A percentile compares a stretch with the other conserved stretches of the same genome.
These are phyloP conservation scores for Sebastes baramenuke DNA, from an alignment of 2,797 vertebrate genomes.

Conservation along the genomic window DNA sequence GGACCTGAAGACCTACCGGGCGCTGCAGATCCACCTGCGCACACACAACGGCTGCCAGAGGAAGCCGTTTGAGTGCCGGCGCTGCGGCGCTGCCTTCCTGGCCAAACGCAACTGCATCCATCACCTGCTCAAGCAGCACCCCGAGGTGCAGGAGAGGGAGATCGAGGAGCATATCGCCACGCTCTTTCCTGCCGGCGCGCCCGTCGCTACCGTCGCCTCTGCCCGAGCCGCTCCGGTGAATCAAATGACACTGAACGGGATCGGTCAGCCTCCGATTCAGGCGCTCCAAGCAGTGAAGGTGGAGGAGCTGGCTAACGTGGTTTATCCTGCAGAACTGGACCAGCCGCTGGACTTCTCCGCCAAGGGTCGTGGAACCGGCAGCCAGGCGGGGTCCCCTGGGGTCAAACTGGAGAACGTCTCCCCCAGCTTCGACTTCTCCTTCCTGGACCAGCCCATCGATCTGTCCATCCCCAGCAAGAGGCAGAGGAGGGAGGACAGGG, in stretches of 20 bases:
- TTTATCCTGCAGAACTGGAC: slow-evolving; percentile 81
- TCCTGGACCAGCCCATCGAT: slow-evolving; percentile 88
- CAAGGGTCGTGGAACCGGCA: slow-evolving; percentile 59
- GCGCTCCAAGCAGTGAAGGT: slow-evolving; percentile 85
- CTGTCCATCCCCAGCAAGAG: slow-evolving; percentile 88
- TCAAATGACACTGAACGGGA: slow-evolving; percentile 54
- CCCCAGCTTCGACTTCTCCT: slow-evolving; percentile 76
- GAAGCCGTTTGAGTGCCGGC: slow-evolving; percentile 94
- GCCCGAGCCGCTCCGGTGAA: neutral
- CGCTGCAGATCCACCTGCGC: slow-evolving; percentile 94
- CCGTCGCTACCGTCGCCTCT: slow-evolving; percentile 20
- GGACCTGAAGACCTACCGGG: slow-evolving; percentile 91
- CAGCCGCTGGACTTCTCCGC: slow-evolving; percentile 93
- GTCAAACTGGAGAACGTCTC: slow-evolving; percentile 87
- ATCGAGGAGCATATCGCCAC: slow-evolving; percentile 91
- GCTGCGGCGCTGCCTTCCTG: slow-evolving; percentile 91
- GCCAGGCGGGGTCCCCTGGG: slow-evolving; percentile 74
- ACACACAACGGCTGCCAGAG: slow-evolving; percentile 92
- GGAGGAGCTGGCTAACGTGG: slow-evolving; percentile 76
- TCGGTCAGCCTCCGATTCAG: slow-evolving; percentile 60
- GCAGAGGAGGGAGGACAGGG: slow-evolving; percentile 49
- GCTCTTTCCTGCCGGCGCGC: slow-evolving; percentile 69
- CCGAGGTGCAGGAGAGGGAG: slow-evolving; percentile 91
- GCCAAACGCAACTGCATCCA: slow-evolving; percentile 97
- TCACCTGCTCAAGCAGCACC: slow-evolving; percentile 95